A percentile compares a stretch with the other conserved stretches of the same genome.
These are phyloP conservation scores for Brachyistius frenatus DNA, from an alignment of 2,113 vertebrate species.

Conservation along the genomic window DNA sequence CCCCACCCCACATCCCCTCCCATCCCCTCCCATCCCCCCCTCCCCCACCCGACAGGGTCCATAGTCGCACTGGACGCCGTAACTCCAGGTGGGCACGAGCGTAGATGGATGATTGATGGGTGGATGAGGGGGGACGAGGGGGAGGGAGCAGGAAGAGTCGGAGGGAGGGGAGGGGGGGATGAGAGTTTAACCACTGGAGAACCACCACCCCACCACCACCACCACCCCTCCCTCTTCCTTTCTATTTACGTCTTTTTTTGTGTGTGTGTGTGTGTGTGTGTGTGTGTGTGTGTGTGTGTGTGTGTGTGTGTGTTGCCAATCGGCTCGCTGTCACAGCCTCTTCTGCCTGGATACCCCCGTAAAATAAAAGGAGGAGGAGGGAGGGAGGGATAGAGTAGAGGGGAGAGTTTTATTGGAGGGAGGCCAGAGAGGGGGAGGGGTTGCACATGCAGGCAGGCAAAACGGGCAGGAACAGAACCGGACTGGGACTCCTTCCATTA, in stretches of 20 bases:
- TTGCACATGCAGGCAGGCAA: constrained; percentile 27
- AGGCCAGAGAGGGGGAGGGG: not conserved
- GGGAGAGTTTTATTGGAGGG: not conserved
- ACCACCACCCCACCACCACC: constrained; percentile 28
- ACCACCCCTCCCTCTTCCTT: constrained; percentile 5
- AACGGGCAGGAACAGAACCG: constrained; percentile 45
- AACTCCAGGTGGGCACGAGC: constrained; percentile 15
- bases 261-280: no score
- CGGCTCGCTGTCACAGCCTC: constrained; percentile 50
- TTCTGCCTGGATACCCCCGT: constrained; percentile 52
- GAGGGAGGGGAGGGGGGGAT: constrained; percentile 10
- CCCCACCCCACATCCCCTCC: no score
- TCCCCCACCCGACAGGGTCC: no score
- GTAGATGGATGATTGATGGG: constrained; percentile 37
- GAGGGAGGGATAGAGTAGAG: constrained; percentile 27
- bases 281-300: not conserved
- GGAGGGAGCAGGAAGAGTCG: constrained; percentile 2
- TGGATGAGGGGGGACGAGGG: constrained; percentile 20
- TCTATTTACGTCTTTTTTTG: constrained; percentile 1
- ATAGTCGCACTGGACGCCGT: constrained; percentile 1
- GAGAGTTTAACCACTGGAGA: constrained; percentile 31
- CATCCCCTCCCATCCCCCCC: no score
- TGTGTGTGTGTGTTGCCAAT: constrained; percentile 12
- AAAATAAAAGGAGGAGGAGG: constrained; percentile 10
- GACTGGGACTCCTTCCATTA: constrained; percentile 65